Evolutionary conservation across 2,888 invertebrate species (phyloP).

Genomic region (Sthenelais limicola): DNA sequence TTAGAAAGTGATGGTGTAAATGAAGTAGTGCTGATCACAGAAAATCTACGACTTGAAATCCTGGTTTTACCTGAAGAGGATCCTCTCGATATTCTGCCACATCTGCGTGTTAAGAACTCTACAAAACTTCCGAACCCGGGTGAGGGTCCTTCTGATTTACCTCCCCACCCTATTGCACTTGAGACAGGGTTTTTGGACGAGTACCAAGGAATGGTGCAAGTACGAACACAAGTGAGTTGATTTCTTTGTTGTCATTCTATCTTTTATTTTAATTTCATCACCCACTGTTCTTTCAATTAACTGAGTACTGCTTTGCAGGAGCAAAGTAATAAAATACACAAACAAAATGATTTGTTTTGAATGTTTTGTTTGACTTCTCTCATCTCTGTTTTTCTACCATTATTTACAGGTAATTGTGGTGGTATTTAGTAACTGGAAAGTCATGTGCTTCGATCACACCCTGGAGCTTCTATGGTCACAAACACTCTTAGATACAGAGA

Average conservation of each 20-base stretch:
- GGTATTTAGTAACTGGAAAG: constrained; percentile 66
- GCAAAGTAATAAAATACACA: too few relatives aligned
- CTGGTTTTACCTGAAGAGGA: constrained; percentile 58
- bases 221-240: constrained; percentile 62
- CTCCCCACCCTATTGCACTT: constrained; percentile 60
- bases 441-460: constrained; percentile 62
- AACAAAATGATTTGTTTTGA: too few relatives aligned
- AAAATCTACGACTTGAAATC: constrained; percentile 62
- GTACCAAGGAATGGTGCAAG: constrained; percentile 59
- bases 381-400: too few relatives aligned
- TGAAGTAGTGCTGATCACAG: constrained; percentile 65
- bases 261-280: too few relatives aligned
- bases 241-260: not conserved
- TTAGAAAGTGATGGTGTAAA: constrained; percentile 68
- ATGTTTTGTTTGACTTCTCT: too few relatives aligned
- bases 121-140: constrained; percentile 48
- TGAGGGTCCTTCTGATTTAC: constrained; percentile 46
- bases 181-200: constrained; percentile 57
- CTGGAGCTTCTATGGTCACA: constrained; percentile 63
- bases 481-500: constrained; percentile 56
- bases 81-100: constrained; percentile 58
- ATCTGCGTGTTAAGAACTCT: constrained; percentile 62
- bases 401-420: constrained; percentile 64
- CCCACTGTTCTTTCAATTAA: too few relatives aligned
- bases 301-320: too few relatives aligned